Evolutionary conservation across 2,113 vertebrate genomes (phyloP).

Genomic region (Burhinus bistriatus): DNA sequence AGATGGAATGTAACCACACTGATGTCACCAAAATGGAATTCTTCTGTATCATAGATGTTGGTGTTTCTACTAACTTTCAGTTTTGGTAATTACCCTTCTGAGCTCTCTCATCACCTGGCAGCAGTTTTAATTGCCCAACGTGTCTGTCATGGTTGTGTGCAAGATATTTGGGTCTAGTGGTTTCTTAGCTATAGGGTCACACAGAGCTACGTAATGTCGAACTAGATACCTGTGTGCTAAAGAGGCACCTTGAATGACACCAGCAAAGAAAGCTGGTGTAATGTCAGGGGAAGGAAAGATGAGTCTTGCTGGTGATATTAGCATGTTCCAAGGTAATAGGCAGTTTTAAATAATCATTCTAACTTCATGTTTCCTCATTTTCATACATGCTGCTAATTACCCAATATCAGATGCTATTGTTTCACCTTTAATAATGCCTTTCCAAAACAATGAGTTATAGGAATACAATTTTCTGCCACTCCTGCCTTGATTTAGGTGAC

Average conservation of each 20-base stretch:
- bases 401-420: neutral
- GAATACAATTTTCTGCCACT: neutral
- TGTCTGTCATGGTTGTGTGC: neutral
- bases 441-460: neutral
- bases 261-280: neutral
- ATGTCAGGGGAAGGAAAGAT: neutral
- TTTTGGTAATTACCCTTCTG: neutral
- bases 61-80: neutral
- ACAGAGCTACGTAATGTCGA: neutral
- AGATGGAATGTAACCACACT: neutral
- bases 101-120: neutral
- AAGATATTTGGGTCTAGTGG: neutral
- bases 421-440: neutral
- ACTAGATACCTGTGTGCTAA: neutral
- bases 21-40: neutral
- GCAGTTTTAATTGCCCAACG: neutral
- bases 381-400: neutral
- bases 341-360: neutral
- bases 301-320: neutral
- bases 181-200: neutral
- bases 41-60: neutral
- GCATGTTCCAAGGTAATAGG: neutral
- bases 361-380: neutral
- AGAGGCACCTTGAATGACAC: neutral
- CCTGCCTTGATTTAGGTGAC: neutral